A percentile compares a stretch with the other conserved stretches of the same genome.
These are phyloP conservation scores for Xenopus laevis DNA, from an alignment of 2,113 vertebrate genomes.

Conservation along the genomic window DNA sequence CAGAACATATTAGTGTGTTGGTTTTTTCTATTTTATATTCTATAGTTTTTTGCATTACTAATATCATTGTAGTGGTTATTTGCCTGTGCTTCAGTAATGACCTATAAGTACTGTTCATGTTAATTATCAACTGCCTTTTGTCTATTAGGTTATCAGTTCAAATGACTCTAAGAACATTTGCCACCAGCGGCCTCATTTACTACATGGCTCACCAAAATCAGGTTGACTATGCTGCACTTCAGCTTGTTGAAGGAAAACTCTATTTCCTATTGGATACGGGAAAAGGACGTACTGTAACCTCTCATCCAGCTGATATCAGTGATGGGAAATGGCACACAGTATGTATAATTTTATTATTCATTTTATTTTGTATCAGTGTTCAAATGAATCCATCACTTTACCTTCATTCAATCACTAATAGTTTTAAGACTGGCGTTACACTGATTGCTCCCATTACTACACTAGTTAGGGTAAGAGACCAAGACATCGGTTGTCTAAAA, in stretches of 20 bases:
- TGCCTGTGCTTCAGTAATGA: too few species aligned
- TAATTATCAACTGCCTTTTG: background rate
- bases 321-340: slow-evolving; percentile 89
- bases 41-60: too few species aligned
- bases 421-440: too few species aligned
- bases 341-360: slow-evolving; percentile 41
- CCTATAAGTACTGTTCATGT: too few species aligned
- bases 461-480: too few species aligned
- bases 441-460: too few species aligned
- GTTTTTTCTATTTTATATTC: too few species aligned
- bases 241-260: slow-evolving; percentile 69
- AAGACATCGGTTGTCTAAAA: too few species aligned
- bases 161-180: slow-evolving; percentile 76
- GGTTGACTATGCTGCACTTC: slow-evolving; percentile 77
- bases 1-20: too few species aligned
- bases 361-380: background rate
- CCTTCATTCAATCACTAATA: too few species aligned
- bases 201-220: slow-evolving; percentile 82
- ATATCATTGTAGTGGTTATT: too few species aligned
- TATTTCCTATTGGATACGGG: slow-evolving; percentile 83
- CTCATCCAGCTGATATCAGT: slow-evolving; percentile 65
- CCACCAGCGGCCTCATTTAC: slow-evolving; percentile 75
- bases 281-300: slow-evolving; percentile 72
- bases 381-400: too few species aligned
- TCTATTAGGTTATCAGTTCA: slow-evolving; percentile 72